phyloP scores from a whole-genome alignment of 2,888 invertebrate genomes.

The Vesta saturnalis region DNA sequence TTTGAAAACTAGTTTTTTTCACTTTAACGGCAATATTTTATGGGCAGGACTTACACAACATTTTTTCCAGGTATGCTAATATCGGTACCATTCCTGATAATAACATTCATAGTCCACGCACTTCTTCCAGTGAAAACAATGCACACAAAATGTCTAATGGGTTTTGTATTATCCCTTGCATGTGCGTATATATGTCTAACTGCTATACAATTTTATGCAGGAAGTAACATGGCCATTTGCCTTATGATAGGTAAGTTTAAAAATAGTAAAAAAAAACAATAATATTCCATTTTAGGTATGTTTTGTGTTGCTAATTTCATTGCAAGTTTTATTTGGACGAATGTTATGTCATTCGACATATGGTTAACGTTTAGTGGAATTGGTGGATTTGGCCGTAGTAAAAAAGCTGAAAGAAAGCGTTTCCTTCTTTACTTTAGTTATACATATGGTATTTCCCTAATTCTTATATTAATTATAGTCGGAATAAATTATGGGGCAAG shows the following conservation, averaged over 20 bases:
- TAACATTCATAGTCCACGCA: background rate
- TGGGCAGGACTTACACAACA: too few relatives aligned
- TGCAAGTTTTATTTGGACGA: background rate
- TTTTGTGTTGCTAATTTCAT: background rate
- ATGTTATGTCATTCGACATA: conserved; percentile 4
- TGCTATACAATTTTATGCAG: background rate
- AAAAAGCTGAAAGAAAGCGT: background rate
- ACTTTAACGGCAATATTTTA: background rate
- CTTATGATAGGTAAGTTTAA: background rate
- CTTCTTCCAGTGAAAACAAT: background rate
- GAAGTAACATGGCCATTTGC: background rate
- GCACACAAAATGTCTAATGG: background rate
- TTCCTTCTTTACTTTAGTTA: background rate
- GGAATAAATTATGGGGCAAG: background rate
- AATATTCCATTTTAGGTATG: background rate
- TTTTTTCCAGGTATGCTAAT: background rate
- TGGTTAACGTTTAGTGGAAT: conserved; percentile 3
- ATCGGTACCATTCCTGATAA: background rate
- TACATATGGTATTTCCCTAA: background rate
- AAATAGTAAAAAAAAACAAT: background rate
- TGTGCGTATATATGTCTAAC: background rate
- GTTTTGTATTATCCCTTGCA: background rate
- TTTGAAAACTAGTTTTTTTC: background rate
- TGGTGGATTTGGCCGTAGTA: background rate
- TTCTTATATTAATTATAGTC: background rate